Evolutionary conservation across 2,113 vertebrate species (phyloP), one percentile per base, ranked within the genome.

Genomic region (Chloebia gouldiae): DNA sequence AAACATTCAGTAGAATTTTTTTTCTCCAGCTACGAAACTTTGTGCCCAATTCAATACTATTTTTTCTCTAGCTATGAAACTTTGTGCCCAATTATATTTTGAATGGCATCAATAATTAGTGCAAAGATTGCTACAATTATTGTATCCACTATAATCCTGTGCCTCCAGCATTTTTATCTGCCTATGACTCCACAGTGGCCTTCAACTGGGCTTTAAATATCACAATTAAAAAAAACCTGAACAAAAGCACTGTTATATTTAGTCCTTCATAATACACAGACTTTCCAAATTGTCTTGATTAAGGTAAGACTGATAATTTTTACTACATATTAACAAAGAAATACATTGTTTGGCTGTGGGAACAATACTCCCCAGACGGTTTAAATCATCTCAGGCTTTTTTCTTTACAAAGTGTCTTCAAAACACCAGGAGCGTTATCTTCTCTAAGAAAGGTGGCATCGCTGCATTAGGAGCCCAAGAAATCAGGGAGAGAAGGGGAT

Each of bases 201-300:
- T 94, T 85, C 68, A 94, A 81, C 35, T 40, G 19, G n/a, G 73
- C 69, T 91, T 93, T 76, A 94, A 89, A 90, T 82, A 90, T 16
- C 30, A 87, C 1, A 3, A 44, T 7, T 14, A 85, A 81, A 84
- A 75, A 86, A 63, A 40, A 39, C 39, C 8, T 37, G 45, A 93
- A 82, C 45, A 86, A 66, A 75, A 85, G 31, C 40, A 57, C 6
- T 63, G 23, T 50, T 79, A 81, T 15, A 85, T 17, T 70, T 63
- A 72, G 76, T 40, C 91, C 59, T 88, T 39, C 86, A 3, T 2
- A 76, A 42, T 16, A 87, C 45, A 76, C 2, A 81, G 30, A 65
- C 31, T 56, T 91, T 17, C 49, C 79, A 92, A 79, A 61, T 39
- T 71, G 59, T 79, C 73, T 70, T 60, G 47, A 86, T 79, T 81